Conservation (phyloP, 2,797 vertebrate species). For the Poeciliopsis gracilis region DNA sequence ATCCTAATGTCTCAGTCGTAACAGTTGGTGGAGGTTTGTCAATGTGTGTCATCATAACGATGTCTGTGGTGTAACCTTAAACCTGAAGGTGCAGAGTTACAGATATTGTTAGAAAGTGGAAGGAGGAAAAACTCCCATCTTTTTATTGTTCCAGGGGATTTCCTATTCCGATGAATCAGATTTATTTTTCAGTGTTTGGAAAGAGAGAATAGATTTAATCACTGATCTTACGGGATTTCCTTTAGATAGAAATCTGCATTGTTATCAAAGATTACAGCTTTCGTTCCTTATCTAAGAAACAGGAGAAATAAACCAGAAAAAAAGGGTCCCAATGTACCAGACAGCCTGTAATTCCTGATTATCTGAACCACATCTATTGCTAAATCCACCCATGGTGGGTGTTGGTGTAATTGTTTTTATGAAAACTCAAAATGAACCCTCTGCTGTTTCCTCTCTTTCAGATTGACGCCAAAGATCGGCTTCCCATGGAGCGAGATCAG, state of each 20-base stretch:
- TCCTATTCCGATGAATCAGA: constrained; percentile 4
- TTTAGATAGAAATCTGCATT: neutral
- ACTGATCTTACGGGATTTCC: constrained; percentile 35
- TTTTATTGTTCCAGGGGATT: constrained; percentile 36
- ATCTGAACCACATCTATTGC: no score
- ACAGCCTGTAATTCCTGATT: neutral
- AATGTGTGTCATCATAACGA: constrained; percentile 2
- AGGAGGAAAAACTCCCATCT: constrained; percentile 17
- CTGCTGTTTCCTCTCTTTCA: constrained; percentile 53
- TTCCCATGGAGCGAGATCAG: constrained; percentile 99
- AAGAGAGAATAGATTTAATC: constrained; percentile 33
- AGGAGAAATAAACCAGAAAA: neutral
- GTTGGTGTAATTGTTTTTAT: neutral
- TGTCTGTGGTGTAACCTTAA: neutral
- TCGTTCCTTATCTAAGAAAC: neutral
- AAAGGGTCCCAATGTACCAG: no score
- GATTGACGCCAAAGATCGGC: constrained; percentile 97
- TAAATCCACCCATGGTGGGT: neutral
- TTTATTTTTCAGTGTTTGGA: constrained; percentile 5
- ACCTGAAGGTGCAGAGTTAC: neutral
- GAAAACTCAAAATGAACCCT: neutral
- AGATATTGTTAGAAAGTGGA: constrained; percentile 1
- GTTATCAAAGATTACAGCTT: constrained; percentile 19
- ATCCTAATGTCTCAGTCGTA: neutral
- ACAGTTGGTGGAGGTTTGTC: neutral